Base-by-base conservation (phyloP, 2,888 invertebrate genomes). In the Lithophane leautieri region DNA sequence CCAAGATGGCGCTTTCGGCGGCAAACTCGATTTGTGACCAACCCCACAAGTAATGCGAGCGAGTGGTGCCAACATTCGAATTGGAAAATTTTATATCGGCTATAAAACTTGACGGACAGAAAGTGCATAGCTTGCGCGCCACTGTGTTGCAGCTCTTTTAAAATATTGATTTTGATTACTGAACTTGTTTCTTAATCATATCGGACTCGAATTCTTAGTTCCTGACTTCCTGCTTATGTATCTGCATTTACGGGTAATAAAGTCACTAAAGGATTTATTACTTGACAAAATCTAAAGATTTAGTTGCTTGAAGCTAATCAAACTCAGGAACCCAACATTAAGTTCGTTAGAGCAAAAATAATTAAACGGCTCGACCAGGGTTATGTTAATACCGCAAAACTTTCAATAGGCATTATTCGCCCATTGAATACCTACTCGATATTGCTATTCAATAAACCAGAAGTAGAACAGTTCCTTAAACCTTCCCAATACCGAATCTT, bases 11-110 rank as follows among this genome's bases (percentile, higher is more conserved):
- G 80, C 85, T 81, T 81, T 81, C 85, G 87, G 89, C 85, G 85
- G 86, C 83, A 90, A 92, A 93, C 89, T 93, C 93, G 93, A 94
- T 94, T 94, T 94, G 93, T 93, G 92, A 92, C 89, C 89, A 85
- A 82, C 89, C 85, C 85, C 87, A 90, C 90, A 88, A 90, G 90
- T 90, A 91, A 90, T 91, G 87, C 86, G 83, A 86, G 89, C 86
- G 89, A 90, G 89, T 89, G 89, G 88, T 91, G 92, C 91, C 92
- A 93, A 91, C 91, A 92, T 89, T 90, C 87, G 91, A 88, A 93
- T 91, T 91, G 92, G 91, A 91, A 92, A 91, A 90, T 92, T 90
- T 92, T 91, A 90, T 89, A 85, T 85, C 83, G 73, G 73, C 74
- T 76, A 89, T 87, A 89, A 89, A 89, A 86, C 58, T 83, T 85